Conservation (phyloP, 2,113 vertebrate genomes). For the Ophiodon elongatus region DNA sequence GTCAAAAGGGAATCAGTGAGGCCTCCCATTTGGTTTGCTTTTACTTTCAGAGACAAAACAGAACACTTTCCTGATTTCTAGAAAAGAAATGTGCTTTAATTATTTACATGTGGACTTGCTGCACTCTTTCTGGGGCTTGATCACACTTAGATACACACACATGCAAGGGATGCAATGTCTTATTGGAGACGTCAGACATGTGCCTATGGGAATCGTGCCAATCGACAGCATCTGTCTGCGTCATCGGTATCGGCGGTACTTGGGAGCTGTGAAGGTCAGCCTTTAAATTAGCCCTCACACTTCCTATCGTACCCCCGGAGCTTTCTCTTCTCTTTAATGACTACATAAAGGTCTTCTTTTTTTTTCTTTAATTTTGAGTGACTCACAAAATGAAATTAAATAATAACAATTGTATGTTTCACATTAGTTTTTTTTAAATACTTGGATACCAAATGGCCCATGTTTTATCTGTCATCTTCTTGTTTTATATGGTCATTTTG, state of each 20-base stretch:
- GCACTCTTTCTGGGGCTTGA: slow-evolving; percentile 27
- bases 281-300: slow-evolving; percentile 15
- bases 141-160: not conserved
- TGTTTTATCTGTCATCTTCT: not conserved
- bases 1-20: slow-evolving; percentile 65
- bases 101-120: slow-evolving; percentile 62
- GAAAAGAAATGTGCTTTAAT: slow-evolving; percentile 65
- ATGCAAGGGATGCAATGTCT: not conserved
- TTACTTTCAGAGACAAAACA: slow-evolving; percentile 58
- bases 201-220: not conserved
- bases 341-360: not conserved
- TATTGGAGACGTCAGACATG: slow-evolving; percentile 18
- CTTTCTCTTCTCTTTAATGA: not conserved
- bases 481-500: not conserved
- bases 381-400: not conserved
- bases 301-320: not conserved
- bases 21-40: slow-evolving; percentile 23
- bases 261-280: slow-evolving; percentile 35
- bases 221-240: slow-evolving; percentile 24
- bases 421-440: not conserved
- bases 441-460: not conserved
- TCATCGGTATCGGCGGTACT: slow-evolving; percentile 27
- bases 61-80: slow-evolving; percentile 55
- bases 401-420: not conserved
- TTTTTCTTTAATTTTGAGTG: not conserved